Base-by-base conservation (phyloP, 1,140 invertebrate genomes). In the Halyomorpha halys region DNA sequence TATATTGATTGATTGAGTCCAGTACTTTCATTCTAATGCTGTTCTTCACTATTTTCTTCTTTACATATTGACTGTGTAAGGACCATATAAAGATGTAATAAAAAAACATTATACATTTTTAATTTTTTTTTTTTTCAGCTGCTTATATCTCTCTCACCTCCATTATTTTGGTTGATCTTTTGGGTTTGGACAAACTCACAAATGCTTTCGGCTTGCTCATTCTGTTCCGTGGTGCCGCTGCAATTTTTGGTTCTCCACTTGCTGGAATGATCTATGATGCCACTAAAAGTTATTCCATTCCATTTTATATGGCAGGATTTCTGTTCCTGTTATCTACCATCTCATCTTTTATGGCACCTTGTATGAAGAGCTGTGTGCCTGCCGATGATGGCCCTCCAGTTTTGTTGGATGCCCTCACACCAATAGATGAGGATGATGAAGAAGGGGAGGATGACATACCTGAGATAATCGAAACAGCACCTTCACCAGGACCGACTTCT, bases 101-200 rank as follows among this genome's bases (percentile, higher is more conserved):
- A n/a, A n/a, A n/a, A n/a, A n/a, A n/a, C 8, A 30, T 30, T 30
- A 39, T 6, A 39, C 34, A 6, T 34, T 8, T 59, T 34, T 21
- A n/a, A n/a, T n/a, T 18, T 49, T 68, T 66, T 66, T 66, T 67
- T 71, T 67, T 79, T 84, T 67, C 78, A 94, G 92, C 95, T 68
- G 94, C 94, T 34, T 98, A 97, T 76, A 96, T 98, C 70, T 97
- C 94, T 0, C 77, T 99, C 47, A 98, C 95, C 44, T 98, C 96
- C 19, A 98, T 98, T 73, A 96, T 99, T 71, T 79, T 99, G 56
- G 94, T 97, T 68, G 95, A 98, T 72, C 78, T 98, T 18, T 80
- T 99, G 39, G 96, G 96, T 15, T 78, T 98, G 70, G 94, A 97
- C 70, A 93, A 92, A 75, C 77, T 98, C 66, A 97, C 95, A 45